Base-by-base conservation (phyloP, 1,140 invertebrate species). In the Drosophila melanica region DNA sequence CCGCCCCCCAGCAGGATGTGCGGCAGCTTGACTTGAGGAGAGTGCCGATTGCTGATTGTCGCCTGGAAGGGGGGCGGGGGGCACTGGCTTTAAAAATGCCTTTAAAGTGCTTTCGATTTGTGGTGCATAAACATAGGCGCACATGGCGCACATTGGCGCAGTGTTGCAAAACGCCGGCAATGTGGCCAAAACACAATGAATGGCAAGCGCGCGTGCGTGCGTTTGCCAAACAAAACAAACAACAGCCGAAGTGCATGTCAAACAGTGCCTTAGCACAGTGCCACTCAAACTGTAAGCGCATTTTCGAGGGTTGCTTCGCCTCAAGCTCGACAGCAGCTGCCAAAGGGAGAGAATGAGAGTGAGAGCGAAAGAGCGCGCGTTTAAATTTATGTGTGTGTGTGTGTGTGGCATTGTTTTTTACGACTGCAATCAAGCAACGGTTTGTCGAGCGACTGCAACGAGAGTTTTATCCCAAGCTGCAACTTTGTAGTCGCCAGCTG, bases 151-250 rank as follows among this genome's bases (percentile, higher is more conserved):
- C 20, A 51, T 72, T 51, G 41, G 41, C 30, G 2, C 45, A 84
- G 81, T 85, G 77, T 85, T 81, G 81, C 20, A 74, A 70, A 85
- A 33, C 42, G 76, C 54, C 42, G 30, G 53, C 27, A 30, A 23
- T 18, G 41, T 11, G 10, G 58, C 39, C 67, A 71, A 65, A 59
- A 71, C 69, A 72, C 37, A 59, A 42, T 50, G 37, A 33, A 44
- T 11, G 16, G 18, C 12, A 35, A 9, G 20, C 20, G 35, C 50
- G 27, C 39, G 54, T 23, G 47, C 41, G 41, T 55, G 69, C 63
- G n/a, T 44, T 42, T 59, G 44, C 58, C 41, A 54, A 84, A 70
- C 60, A 79, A 72, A 55, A 79, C 73, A 74, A 79, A 82, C 47
- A 18, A 27, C 51, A 9, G 18, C 16, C 10, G 16, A 14, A 48